Conservation (phyloP, 2,113 vertebrate genomes). For the Oceanites oceanicus region DNA sequence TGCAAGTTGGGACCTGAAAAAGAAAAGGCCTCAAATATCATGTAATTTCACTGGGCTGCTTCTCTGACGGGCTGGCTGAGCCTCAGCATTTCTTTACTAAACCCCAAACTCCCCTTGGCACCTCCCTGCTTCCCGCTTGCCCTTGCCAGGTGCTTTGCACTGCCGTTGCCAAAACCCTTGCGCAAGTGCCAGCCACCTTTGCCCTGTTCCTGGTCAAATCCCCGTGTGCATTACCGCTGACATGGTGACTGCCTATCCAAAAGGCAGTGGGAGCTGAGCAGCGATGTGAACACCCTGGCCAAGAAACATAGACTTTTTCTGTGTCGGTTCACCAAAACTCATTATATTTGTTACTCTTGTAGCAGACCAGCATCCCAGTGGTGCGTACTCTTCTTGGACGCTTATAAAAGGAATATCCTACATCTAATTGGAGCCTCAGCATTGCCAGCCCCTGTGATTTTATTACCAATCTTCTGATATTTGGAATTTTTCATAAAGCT, state of each 20-base stretch:
- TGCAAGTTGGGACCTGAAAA: not conserved
- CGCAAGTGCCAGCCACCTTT: not conserved
- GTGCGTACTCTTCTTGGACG: not conserved
- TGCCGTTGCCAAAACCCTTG: not conserved
- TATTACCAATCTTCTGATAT: constrained; percentile 7
- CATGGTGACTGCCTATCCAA: not conserved
- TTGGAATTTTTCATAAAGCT: constrained; percentile 27
- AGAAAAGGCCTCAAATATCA: not conserved
- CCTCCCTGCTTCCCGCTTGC: rapidly evolving
- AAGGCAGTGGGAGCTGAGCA: not conserved
- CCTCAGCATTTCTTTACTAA: not conserved
- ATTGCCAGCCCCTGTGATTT: not conserved
- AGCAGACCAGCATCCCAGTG: not conserved
- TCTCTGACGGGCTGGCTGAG: not conserved
- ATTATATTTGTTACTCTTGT: not conserved
- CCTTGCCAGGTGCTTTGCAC: not conserved
- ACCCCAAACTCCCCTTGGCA: not conserved
- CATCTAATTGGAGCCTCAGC: not conserved
- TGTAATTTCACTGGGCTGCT: not conserved
- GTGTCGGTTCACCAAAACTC: not conserved
- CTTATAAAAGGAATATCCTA: not conserved
- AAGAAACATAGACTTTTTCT: not conserved
- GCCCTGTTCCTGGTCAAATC: not conserved
- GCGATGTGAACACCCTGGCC: not conserved
- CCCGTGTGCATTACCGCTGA: not conserved